Base-by-base conservation (phyloP, 2,113 vertebrate species). In the Tympanuchus pallidicinctus region DNA sequence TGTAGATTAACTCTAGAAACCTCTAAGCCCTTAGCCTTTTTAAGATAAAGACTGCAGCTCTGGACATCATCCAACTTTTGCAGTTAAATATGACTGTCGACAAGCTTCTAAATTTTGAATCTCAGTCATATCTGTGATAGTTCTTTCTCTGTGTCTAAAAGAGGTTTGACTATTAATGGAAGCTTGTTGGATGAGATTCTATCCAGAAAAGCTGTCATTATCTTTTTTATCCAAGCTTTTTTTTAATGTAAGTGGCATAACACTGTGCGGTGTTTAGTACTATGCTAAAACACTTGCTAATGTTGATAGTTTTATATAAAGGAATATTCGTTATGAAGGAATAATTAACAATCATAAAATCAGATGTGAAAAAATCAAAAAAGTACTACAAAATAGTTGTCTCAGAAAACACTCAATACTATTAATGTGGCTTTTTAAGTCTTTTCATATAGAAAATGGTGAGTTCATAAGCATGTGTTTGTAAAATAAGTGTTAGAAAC, bases 101-200 rank as follows among this genome's bases (percentile, higher is more conserved):
- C 69, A 91, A 82, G 5, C 2, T 94, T 93, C 92, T 95, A 91
- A 92, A 90, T 93, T 96, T 91, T 95, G 82, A 87, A 74, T 94
- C 60, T 91, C 71, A 64, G 43, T 92, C 50, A 1, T 91, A 90
- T 79, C 82, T 92, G 38, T 89, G 70, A 43, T 87, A 76, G 60
- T 87, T 20, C 36, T 89, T 67, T 50, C 86, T 81, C 57, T 32
- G 40, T 84, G 67, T 72, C 74, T 92, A n/a, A 89, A 92, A 90
- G 57, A 90, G 24, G 11, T 74, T 79, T 92, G 57, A 36, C 59
- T 93, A 77, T 92, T 95, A 86, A 50, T 77, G 86, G 86, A 88
- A 91, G 30, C 52, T 50, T 73, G n/a, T 82, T 96, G 84, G 84
- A 78, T 87, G 59, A 89, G 74, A 65, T 82, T 85, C 59, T n/a